phyloP scores from a whole-genome alignment of 2,888 invertebrate species.

The Tetanocera ferruginea region DNA sequence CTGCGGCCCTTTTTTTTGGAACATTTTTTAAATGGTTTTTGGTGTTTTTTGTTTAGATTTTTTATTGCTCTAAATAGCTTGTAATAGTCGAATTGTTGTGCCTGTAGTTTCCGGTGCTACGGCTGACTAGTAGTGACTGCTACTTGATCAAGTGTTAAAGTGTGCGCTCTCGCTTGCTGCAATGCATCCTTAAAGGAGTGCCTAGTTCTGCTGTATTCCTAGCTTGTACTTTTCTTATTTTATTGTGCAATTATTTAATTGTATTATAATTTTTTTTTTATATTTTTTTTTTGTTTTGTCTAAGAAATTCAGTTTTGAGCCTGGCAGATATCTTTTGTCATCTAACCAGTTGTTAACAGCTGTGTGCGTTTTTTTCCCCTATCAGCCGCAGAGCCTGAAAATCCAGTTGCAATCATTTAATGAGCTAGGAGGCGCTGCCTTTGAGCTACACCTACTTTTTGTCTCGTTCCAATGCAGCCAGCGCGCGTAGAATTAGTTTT shows the following conservation, averaged over 20 bases:
- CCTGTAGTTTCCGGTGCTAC: background rate
- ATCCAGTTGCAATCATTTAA: constrained; percentile 13
- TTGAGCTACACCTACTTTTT: constrained; percentile 60
- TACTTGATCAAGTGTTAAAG: background rate
- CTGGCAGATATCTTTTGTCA: constrained; percentile 10
- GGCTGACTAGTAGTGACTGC: background rate
- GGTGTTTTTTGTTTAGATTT: background rate
- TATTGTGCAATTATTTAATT: background rate
- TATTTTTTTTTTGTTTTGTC: no score
- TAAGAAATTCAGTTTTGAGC: no score
- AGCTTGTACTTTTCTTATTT: background rate
- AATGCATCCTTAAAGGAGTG: background rate
- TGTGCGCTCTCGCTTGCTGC: background rate
- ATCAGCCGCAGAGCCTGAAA: background rate
- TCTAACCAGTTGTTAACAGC: constrained; percentile 16
- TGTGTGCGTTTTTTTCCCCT: background rate
- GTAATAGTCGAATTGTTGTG: background rate
- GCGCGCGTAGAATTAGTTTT: constrained; percentile 47
- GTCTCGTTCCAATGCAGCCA: constrained; percentile 48
- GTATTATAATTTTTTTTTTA: no score
- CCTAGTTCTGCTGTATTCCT: background rate
- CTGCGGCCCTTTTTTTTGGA: background rate
- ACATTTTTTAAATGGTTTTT: background rate
- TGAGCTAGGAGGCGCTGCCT: constrained; percentile 64
- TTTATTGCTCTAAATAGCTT: background rate